Evolutionary conservation across 2,888 invertebrate genomes (phyloP), one percentile per base, ranked within the genome.

Genomic region (Drosophila putrida): DNA sequence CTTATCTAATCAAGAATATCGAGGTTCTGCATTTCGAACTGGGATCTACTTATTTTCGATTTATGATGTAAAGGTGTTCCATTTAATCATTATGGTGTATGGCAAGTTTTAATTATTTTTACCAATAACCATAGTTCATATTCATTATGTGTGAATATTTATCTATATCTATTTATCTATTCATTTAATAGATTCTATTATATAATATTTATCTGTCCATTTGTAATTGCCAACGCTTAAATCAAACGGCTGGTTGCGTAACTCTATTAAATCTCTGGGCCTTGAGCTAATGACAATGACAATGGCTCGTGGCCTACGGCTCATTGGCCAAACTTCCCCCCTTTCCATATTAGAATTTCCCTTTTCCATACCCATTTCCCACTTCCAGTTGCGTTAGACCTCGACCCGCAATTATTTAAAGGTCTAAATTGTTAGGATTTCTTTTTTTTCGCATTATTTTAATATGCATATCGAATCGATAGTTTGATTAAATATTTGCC

Each of bases 51-150:
- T 11, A 35, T 27, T 15, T 39, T 51, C 39, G 46, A 61, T 70
- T 71, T 71, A 54, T 50, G n/a, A 59, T 51, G 13, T 36, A 8
- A 51, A 35, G 33, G 49, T 57, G 53, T 8, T 54, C 53, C 47
- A 75, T 51, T 64, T 64, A 66, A 65, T 54, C 58, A 62, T 39
- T 11, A 38, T 33, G 28, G 28, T 27, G 36, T 27, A n/a, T 41
- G 53, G n/a, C 54, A 8, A 33, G 20, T 53, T 68, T 69, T 80
- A 67, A 80, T 86, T 82, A 75, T 69, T 75, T 55, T 50, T 31
- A 47, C 64, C 64, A 80, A 69, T 69, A 69, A 61, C 64, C 69
- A 62, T 65, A 59, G 67, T 83, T 68, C 69, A 80, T 73, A 73
- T 71, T 77, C 51, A 73, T 68, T 57, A 72, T 11, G 58, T 28